A percentile compares a stretch with the other conserved stretches of the same genome.
These are phyloP conservation scores for Dicranocentrus wangi DNA, from an alignment of 2,888 invertebrate species.

Conservation along the genomic window DNA sequence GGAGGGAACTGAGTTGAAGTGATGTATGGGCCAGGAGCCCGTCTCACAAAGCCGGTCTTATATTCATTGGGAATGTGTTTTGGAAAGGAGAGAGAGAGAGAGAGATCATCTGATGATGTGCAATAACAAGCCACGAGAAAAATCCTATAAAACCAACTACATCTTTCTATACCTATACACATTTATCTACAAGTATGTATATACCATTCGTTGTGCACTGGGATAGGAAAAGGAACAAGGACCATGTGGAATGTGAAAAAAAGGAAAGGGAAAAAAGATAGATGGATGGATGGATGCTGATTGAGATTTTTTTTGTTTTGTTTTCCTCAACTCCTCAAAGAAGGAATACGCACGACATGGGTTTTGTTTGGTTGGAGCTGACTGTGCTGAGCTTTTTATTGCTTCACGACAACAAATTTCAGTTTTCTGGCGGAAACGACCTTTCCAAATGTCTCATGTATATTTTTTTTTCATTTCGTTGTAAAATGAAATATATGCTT, in stretches of 20 bases:
- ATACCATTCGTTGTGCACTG: conserved; percentile 21
- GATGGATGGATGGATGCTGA: conserved; percentile 35
- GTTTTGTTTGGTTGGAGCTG: no score
- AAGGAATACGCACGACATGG: no score
- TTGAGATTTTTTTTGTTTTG: conserved; percentile 40
- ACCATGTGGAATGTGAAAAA: conserved; percentile 57
- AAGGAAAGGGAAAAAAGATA: conserved; percentile 29
- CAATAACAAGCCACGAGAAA: conserved; percentile 41
- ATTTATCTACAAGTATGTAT: conserved; percentile 32
- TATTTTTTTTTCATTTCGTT: no score
- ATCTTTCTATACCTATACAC: conserved; percentile 11
- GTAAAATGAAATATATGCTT: no score
- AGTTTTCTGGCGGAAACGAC: no score
- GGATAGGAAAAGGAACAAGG: conserved; percentile 47
- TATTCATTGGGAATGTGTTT: conserved; percentile 46
- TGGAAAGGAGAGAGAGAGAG: conserved; percentile 35
- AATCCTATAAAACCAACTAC: conserved; percentile 23
- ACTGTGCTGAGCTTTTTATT: no score
- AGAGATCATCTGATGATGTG: conserved; percentile 60
- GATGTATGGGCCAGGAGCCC: not conserved
- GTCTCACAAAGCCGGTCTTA: conserved; percentile 38
- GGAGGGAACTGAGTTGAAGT: conserved; percentile 50
- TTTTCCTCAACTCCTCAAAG: conserved; percentile 4
- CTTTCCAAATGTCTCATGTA: no score
- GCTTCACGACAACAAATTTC: no score